phyloP scores from a whole-genome alignment of 2,888 invertebrate species.

The Dryocosmus kuriphilus region DNA sequence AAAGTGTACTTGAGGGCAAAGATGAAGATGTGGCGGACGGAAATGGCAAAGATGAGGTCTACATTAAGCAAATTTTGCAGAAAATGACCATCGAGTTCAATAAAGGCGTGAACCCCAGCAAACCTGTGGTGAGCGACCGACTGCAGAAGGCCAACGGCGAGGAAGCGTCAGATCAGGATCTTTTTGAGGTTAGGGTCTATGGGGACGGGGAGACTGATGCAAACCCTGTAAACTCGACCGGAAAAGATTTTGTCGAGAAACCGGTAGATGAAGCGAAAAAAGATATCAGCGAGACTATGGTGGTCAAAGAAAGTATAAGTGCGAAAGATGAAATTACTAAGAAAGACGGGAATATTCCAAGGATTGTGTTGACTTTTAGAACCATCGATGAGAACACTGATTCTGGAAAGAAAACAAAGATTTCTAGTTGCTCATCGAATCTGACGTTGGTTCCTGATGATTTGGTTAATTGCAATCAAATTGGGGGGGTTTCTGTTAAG shows the following conservation, averaged over 20 bases:
- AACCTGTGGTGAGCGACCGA: conserved; percentile 16
- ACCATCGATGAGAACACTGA: conserved; percentile 78
- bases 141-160: background rate
- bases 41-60: conserved; percentile 69
- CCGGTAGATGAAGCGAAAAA: conserved; percentile 8
- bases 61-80: conserved; percentile 74
- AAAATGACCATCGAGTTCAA: conserved; percentile 76
- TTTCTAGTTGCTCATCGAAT: conserved; percentile 74
- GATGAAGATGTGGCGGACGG: conserved; percentile 66
- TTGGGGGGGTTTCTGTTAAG: conserved; percentile 75
- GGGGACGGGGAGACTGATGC: conserved; percentile 24
- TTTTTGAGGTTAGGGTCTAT: conserved; percentile 53
- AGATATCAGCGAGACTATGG: conserved; percentile 16
- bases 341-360: conserved; percentile 78
- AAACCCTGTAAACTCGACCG: conserved; percentile 18
- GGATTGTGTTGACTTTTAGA: conserved; percentile 83
- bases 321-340: conserved; percentile 56
- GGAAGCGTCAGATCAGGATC: conserved; percentile 30
- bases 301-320: conserved; percentile 28
- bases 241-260: conserved; percentile 38
- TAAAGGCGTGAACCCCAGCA: conserved; percentile 61
- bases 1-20: conserved; percentile 62
- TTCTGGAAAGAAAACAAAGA: conserved; percentile 74
- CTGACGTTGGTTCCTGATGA: conserved; percentile 74
- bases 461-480: conserved; percentile 71